Evolutionary conservation across 2,888 invertebrate species (phyloP).

Genomic region (Pristionchus entomophagus): DNA sequence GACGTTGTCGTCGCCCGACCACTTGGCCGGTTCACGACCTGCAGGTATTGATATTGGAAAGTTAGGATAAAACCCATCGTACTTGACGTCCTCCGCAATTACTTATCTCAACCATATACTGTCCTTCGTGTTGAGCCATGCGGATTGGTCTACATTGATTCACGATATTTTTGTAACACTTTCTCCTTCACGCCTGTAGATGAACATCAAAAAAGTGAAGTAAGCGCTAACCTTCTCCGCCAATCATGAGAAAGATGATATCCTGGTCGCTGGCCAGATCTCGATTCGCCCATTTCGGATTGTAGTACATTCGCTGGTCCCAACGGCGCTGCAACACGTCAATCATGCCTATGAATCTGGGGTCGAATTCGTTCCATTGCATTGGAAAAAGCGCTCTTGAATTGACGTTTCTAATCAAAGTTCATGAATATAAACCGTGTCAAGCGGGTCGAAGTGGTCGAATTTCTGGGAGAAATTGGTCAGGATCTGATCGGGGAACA

Average conservation of each 20-base stretch:
- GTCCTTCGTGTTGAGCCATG: no score
- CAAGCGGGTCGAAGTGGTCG: constrained; percentile 67
- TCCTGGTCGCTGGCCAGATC: constrained; percentile 44
- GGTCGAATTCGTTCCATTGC: no score
- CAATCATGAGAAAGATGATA: constrained; percentile 69
- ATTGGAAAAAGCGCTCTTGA: no score
- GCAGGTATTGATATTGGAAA: neutral
- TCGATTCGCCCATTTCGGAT: constrained; percentile 51
- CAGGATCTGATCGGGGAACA: constrained; percentile 12
- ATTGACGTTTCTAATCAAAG: no score
- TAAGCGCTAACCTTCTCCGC: constrained; percentile 53
- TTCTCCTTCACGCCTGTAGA: no score
- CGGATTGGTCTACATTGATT: no score
- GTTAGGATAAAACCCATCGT: no score
- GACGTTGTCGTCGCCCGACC: constrained; percentile 52
- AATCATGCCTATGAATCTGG: no score
- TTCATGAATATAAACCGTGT: constrained; percentile 53
- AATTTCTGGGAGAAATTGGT: constrained; percentile 28
- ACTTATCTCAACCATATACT: no score
- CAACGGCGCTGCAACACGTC: neutral
- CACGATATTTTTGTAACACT: no score
- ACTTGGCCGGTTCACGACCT: constrained; percentile 59
- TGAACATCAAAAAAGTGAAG: no score
- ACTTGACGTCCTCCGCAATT: no score
- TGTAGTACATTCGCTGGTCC: constrained; percentile 64